Base-by-base conservation (phyloP, 2,888 invertebrate genomes). In the Amblyjoppa fuscipennis region DNA sequence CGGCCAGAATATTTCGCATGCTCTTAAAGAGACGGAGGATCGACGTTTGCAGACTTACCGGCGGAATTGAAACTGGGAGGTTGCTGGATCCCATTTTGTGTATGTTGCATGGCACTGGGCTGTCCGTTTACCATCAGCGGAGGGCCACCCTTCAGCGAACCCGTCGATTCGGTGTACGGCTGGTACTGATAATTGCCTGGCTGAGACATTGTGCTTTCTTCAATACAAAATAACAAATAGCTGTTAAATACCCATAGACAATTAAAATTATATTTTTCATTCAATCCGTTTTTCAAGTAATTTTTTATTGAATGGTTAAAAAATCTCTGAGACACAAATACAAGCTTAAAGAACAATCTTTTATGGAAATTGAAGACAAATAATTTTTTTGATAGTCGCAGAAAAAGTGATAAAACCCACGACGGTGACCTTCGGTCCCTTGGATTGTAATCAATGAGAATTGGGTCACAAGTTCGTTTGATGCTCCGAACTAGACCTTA, bases 1-100 rank as follows among this genome's bases (percentile, higher is more conserved):
- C 2, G 6, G 11, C 4, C 0, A 1, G 16, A 16, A 16, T 16
- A 16, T 16, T 25, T 56, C 20, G 6, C 20, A 25, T 20, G 25
- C 2, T 20, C 3, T 25, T 25, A 25, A 56, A 9, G 25, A 9
- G 20, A n/a, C 59, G 1, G 20, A 11, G 4, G 7, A 0, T 56
- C 7, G 38, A 6, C 28, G 34, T 61, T 74, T 38, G 73, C 66
- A 16, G 56, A 70, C 81, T 90, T 90, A 92, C 93, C 93, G 78
- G 91, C 89, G 38, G 90, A 88, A 87, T 92, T 91, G 59, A 89
- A 92, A 85, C 90, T 89, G 61, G 90, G 84, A 31, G 77, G 79
- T 34, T 91, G 92, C 87, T 91, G 92, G 86, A 90, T 89, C 70
- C 93, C 93, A 90, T 93, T 93, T 81, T 92, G 93, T 76, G 88